These are phyloP conservation scores for Machimus rusticus DNA, from an alignment of 2,888 invertebrate species.

Conservation along the genomic window DNA sequence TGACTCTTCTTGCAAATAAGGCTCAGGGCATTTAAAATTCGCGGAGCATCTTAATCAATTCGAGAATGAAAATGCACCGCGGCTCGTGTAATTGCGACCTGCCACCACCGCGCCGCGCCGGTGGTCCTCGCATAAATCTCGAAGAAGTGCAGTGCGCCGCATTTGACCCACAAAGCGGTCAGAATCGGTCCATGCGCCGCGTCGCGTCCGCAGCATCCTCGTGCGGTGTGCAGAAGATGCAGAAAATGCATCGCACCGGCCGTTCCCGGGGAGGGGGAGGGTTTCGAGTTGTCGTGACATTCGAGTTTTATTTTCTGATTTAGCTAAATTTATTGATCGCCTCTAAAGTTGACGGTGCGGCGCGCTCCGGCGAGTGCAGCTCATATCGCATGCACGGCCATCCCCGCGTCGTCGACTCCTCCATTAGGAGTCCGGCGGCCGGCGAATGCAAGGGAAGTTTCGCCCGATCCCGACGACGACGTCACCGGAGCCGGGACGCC, in stretches of 20 bases:
- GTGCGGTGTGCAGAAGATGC: not conserved
- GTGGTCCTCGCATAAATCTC: slow-evolving; percentile 23
- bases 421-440: not conserved
- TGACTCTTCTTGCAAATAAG: not conserved
- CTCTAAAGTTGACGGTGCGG: slow-evolving; percentile 1
- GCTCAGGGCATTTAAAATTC: not conserved
- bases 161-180: slow-evolving; percentile 9
- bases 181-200: not conserved
- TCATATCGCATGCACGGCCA: slow-evolving; percentile 22
- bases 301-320: slow-evolving; percentile 43
- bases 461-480: not conserved
- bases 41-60: slow-evolving; percentile 10
- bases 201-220: not conserved
- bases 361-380: not conserved
- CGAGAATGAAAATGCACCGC: slow-evolving; percentile 3
- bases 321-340: slow-evolving; percentile 45
- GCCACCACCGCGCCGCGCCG: not conserved
- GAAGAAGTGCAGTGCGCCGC: not conserved
- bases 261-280: not conserved
- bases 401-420: not conserved
- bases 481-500: not conserved
- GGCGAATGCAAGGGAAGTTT: slow-evolving; percentile 3
- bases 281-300: slow-evolving; percentile 41
- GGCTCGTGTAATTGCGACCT: slow-evolving; percentile 5
- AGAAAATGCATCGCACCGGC: not conserved